Conservation (phyloP, 2,113 vertebrate genomes). For the Corythoichthys haematopterus region DNA sequence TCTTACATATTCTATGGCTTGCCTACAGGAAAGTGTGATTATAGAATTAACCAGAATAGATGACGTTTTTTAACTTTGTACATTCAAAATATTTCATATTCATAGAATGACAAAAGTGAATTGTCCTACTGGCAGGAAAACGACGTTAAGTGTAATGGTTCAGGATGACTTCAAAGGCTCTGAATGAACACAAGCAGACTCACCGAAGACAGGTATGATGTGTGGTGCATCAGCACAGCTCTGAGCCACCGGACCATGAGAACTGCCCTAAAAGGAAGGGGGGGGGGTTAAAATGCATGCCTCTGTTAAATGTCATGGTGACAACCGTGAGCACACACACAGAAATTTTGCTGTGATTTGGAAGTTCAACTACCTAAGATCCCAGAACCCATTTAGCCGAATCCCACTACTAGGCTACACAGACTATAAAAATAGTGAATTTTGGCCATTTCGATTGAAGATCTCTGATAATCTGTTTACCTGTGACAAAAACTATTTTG, state of each 20-base stretch:
- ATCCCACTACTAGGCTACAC: too few relatives aligned
- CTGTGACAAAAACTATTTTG: too few relatives aligned
- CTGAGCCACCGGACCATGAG: slow-evolving; percentile 92
- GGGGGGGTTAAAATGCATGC: background rate
- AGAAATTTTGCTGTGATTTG: too few relatives aligned
- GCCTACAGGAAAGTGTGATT: background rate
- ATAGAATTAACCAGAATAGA: background rate
- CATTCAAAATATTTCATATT: too few relatives aligned
- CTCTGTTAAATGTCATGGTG: background rate
- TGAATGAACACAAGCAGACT: slow-evolving; percentile 50
- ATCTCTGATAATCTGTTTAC: too few relatives aligned
- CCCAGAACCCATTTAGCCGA: too few relatives aligned
- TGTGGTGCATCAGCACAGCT: slow-evolving; percentile 84
- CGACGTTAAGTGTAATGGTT: background rate
- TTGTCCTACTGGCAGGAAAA: background rate
- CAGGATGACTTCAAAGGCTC: background rate
- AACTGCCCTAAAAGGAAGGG: slow-evolving; percentile 73
- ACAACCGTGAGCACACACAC: too few relatives aligned
- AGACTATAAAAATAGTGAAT: too few relatives aligned
- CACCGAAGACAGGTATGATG: slow-evolving; percentile 94
- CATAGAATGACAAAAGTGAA: too few relatives aligned
- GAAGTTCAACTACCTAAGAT: too few relatives aligned
- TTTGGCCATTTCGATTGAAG: too few relatives aligned
- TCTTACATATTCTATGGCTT: too few relatives aligned
- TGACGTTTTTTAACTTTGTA: background rate